phyloP scores from a whole-genome alignment of 64 coral and sea anemone genomes.

The Cladopsammia gracilis region DNA sequence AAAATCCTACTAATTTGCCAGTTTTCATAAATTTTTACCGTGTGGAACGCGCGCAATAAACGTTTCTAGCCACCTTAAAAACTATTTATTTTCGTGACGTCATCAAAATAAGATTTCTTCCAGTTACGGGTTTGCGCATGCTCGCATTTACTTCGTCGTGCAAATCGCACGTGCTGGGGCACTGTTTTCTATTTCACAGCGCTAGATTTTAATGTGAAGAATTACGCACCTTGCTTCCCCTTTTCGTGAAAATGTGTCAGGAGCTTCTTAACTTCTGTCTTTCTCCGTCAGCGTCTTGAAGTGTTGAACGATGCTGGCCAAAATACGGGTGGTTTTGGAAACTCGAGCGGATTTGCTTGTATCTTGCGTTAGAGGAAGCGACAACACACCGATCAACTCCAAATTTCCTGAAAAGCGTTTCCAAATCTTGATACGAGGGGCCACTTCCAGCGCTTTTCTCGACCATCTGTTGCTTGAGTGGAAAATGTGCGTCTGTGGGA shows the following conservation, averaged over 20 bases:
- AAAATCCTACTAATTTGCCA: not conserved
- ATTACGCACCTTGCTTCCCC: too few relatives aligned
- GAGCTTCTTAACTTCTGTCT: not conserved
- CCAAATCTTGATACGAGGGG: constrained; percentile 10
- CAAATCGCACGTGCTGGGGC: not conserved
- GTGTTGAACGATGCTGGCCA: constrained; percentile 25
- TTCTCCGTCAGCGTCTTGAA: not conserved
- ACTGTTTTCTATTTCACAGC: too few relatives aligned
- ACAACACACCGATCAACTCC: constrained; percentile 32
- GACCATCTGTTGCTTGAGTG: not conserved
- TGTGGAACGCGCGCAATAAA: not conserved
- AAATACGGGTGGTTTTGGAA: not conserved
- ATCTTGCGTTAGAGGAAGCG: not conserved
- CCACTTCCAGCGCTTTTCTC: constrained; percentile 63
- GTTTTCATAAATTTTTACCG: not conserved
- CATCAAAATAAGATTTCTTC: not conserved
- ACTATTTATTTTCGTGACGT: not conserved
- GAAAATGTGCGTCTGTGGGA: not conserved
- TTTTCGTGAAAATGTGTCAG: too few relatives aligned
- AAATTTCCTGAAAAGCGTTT: constrained; percentile 34
- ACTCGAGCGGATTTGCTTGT: not conserved
- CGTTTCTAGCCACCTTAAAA: not conserved
- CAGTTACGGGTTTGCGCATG: not conserved
- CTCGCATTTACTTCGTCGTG: not conserved
- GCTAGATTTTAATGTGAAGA: too few relatives aligned